Evolutionary conservation across 2,888 invertebrate genomes (phyloP), one percentile per base, ranked within the genome.

Genomic region (Asteroscopus sphinx): DNA sequence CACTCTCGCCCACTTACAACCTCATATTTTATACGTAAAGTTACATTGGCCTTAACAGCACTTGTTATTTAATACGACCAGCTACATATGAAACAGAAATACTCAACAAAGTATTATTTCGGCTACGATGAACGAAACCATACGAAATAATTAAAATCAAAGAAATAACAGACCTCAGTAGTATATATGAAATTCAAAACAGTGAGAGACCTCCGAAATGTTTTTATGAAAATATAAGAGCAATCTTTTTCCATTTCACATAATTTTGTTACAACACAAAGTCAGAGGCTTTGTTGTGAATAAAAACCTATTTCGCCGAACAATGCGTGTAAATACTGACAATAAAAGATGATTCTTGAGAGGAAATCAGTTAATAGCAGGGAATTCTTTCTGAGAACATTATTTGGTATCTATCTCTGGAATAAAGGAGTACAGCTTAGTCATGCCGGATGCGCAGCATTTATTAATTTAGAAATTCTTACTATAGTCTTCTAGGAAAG

Each of bases 241-340:
- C 55, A 61, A 58, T 54, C 17, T 60, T 72, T 62, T 76, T 67
- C 44, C 61, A 47, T 67, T 70, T 70, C 65, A 62, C 41, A 60
- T 73, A 67, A 74, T 74, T 73, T 63, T 68, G 55, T 74, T 73
- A 75, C 59, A 67, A 32, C 49, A 73, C 52, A 65, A 72, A 67
- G 61, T 62, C 56, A 58, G 32, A 44, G 39, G 57, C 63, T 64
- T 68, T 75, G 58, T 70, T 60, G 52, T 64, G 53, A 64, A 69
- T 66, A 60, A 63, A 66, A 67, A 63, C 39, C 52, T 63, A 59
- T 55, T 60, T 60, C 40, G 47, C 52, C 33, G 54, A 62, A 75
- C 53, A 72, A 68, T 61, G 54, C 68, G 42, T 53, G 35, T 53
- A 56, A 64, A 58, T 60, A 64, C 49, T 51, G 37, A 58, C 55